These are phyloP conservation scores for Thomomys bottae DNA, from an alignment of 2,113 vertebrate genomes.

Conservation along the genomic window DNA sequence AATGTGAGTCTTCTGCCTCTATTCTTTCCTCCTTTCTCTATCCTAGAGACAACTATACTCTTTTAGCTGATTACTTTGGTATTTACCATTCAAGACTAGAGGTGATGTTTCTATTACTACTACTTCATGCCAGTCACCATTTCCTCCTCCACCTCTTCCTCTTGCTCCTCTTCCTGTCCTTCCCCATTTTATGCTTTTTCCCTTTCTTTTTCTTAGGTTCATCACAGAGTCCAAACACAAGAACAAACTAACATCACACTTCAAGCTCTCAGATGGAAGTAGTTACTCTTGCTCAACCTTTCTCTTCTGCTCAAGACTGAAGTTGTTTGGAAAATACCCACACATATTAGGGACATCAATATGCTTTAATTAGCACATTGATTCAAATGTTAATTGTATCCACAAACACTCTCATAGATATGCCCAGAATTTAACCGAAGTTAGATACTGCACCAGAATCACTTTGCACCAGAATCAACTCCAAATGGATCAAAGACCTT, in stretches of 20 bases:
- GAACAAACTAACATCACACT: background rate
- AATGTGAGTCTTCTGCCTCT: background rate
- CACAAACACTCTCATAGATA: background rate
- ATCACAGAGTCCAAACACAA: background rate
- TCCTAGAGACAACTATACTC: background rate
- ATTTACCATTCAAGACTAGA: background rate
- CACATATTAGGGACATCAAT: background rate
- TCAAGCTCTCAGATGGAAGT: background rate
- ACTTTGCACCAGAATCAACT: too few species aligned
- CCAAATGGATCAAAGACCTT: too few species aligned
- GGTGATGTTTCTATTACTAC: too few species aligned
- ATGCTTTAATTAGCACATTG: background rate
- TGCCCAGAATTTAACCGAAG: too few species aligned
- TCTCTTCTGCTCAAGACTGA: background rate
- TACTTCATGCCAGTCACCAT: too few species aligned
- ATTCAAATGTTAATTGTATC: background rate
- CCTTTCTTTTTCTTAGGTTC: background rate
- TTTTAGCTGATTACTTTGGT: background rate
- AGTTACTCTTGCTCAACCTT: background rate
- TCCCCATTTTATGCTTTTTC: background rate
- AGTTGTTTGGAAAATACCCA: background rate
- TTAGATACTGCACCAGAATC: too few species aligned
- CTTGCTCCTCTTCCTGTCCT: too few species aligned
- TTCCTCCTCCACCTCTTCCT: too few species aligned
- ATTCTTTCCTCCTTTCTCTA: background rate